A percentile compares a stretch with the other conserved stretches of the same genome.
Evolutionary conservation across 2,113 vertebrate species (phyloP).

Genomic region (Muntiacus muntjak): DNA sequence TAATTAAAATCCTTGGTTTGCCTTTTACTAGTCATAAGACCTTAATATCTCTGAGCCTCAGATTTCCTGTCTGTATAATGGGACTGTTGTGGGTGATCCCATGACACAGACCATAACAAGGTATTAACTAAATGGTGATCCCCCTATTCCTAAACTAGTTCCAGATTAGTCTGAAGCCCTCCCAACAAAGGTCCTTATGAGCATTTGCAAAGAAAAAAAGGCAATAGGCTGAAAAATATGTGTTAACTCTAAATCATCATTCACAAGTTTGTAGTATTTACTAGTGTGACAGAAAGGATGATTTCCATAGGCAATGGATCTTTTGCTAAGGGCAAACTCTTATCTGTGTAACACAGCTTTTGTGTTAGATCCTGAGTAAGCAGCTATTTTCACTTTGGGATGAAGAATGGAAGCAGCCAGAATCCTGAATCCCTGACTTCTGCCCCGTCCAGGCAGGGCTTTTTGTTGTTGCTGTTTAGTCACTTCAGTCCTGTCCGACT

Average conservation of each 20-base stretch:
- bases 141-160: not conserved
- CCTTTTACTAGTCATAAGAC: not conserved
- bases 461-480: not conserved
- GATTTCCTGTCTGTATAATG: not conserved
- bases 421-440: not conserved
- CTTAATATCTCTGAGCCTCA: not conserved
- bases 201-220: not conserved
- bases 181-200: not conserved
- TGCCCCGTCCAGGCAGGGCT: not conserved
- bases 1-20: not conserved
- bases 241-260: not conserved
- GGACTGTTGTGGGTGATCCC: not conserved
- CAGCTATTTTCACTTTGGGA: not conserved
- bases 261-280: not conserved
- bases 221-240: not conserved
- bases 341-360: too few relatives aligned
- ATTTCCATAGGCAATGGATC: not conserved
- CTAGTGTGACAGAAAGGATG: not conserved
- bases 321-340: not conserved
- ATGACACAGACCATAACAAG: not conserved
- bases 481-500: not conserved
- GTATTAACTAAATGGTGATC: not conserved
- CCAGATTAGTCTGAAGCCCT: not conserved
- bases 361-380: not conserved
- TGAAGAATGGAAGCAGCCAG: not conserved